Evolutionary conservation across 2,113 vertebrate species (phyloP).

Genomic region (Camelus dromedarius): DNA sequence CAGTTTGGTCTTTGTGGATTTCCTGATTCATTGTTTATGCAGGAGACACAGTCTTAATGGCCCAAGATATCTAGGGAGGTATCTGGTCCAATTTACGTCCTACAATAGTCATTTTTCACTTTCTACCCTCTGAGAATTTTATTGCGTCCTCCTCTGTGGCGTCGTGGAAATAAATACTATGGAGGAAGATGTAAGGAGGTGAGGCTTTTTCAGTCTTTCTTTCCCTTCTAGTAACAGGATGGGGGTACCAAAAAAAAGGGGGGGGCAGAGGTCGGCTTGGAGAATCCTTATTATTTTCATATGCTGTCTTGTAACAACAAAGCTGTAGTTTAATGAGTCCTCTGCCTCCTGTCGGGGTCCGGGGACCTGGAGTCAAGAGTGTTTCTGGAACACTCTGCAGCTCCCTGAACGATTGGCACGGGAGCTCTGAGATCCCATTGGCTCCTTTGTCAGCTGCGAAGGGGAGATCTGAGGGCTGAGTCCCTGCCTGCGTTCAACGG

Average conservation of each 20-base stretch:
- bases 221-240: neutral
- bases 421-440: neutral
- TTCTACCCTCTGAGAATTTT: constrained; percentile 8
- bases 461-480: neutral
- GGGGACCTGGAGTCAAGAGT: neutral
- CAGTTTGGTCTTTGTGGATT: constrained; percentile 67
- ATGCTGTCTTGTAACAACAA: neutral
- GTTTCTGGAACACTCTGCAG: neutral
- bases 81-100: constrained; percentile 40
- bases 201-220: neutral
- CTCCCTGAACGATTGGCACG: neutral
- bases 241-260: neutral
- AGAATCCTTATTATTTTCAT: neutral
- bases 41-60: constrained; percentile 15
- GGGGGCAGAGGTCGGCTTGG: neutral
- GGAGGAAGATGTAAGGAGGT: neutral
- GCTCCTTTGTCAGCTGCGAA: neutral
- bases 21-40: constrained; percentile 62
- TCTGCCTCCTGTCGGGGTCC: neutral
- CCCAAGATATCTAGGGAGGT: constrained; percentile 1
- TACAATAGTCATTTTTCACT: constrained; percentile 22
- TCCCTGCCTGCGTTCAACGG: neutral
- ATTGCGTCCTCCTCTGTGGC: neutral
- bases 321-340: neutral
- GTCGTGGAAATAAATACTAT: neutral